Evolutionary conservation across 1,140 invertebrate species (phyloP), one percentile per base, ranked within the genome.

Genomic region (Drosophila ohnishii): DNA sequence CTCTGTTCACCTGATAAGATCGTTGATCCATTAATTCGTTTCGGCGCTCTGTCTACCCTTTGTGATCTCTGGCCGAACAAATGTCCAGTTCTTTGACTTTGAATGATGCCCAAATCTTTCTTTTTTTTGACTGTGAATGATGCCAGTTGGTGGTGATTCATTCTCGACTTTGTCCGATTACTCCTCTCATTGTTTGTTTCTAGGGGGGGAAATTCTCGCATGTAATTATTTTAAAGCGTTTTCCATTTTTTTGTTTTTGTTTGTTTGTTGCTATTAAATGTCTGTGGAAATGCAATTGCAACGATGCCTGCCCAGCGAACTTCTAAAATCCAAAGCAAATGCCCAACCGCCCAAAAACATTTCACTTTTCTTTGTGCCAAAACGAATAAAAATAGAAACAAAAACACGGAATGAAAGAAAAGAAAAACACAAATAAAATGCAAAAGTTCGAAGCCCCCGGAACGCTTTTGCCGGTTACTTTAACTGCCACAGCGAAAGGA

Each of bases 311-410:
- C 30, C 37, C 64, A 28, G 37, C 51, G 45, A 71, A 55, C 50
- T 71, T 61, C 58, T 70, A 63, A 77, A 76, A 71, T 40, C 57
- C 66, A 72, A 63, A 57, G 55, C 62, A 22, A 53, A 53, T 35
- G n/a, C 57, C 64, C 44, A 56, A 69, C 42, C 34, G 32, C 39
- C 66, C 47, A 71, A 78, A 77, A 78, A 78, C 83, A 87, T 86
- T 86, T 86, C 83, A 86, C 83, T 86, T 86, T 86, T 86, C 75
- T 86, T 86, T 86, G 83, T 86, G 72, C 65, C 71, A 62, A 57
- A 71, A 71, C 69, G 66, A 71, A 39, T 42, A 48, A 71, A 71
- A 69, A 70, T 28, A 70, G 44, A 71, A 70, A 47, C 35, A 51
- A 69, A 53, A 67, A 37, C 25, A 32, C 10, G 30, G 22, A 56